Base-by-base conservation (phyloP, 2,113 vertebrate species). In the Micromys minutus region DNA sequence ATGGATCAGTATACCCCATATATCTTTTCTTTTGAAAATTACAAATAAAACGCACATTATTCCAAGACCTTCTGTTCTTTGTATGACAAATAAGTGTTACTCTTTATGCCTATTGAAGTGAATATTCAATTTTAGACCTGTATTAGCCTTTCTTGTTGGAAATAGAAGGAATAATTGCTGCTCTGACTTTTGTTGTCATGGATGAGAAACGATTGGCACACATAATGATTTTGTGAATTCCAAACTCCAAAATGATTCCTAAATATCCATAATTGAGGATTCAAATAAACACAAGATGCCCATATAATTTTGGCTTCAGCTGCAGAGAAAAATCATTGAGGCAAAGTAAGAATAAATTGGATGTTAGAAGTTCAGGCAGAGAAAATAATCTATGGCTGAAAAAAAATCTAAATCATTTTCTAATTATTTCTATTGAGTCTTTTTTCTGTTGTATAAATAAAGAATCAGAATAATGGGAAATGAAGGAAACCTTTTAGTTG, bases 191-290 rank as follows among this genome's bases (percentile, higher is more conserved):
- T 88, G 50, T 47, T 84, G 16, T 79, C 76, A 59, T 29, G 90
- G 92, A 86, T 50, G 77, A 93, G 39, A 93, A 75, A 75, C 15
- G 45, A 71, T 57, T 88, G 10, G 52, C 65, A 52, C 2, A 36
- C n/a, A 42, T 45, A 57, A 89, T 15, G 29, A 88, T 93, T 93
- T 93, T 85, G 34, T 94, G 45, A 92, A 92, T 86, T 52, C 34
- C 85, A 11, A 34, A 31, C 72, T 92, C 24, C 42, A n/a, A 83
- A 89, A 89, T 72, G 11, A 69, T 65, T 67, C 47, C 39, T 65
- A 65, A 65, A 85, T 85, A 85, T 85, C 81, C 42, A 47, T 34
- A 85, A 85, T 85, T 63, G 3, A 26, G 65, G 59, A 65, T 10
- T 42, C 59, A 65, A 47, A 65, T 65, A 85, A 47, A 85, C 81